phyloP scores from a whole-genome alignment of 2,888 invertebrate species.

The Trichopoda pennipes region DNA sequence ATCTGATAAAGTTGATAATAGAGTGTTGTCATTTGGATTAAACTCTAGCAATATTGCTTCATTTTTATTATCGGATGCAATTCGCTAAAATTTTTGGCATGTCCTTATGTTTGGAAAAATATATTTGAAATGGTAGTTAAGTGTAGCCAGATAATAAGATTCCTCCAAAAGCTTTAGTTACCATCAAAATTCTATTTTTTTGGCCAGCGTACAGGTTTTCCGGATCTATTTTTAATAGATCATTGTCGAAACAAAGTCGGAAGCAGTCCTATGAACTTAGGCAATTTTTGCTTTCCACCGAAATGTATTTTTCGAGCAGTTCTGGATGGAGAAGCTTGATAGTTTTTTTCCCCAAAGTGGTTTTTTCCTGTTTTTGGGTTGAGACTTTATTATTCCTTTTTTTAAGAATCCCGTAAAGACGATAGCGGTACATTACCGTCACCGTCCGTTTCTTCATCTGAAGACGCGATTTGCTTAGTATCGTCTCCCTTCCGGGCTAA shows the following conservation, averaged over 20 bases:
- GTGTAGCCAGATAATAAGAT: constrained; percentile 47
- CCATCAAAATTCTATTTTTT: constrained; percentile 20
- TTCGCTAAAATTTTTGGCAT: constrained; percentile 32
- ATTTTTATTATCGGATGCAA: constrained; percentile 41
- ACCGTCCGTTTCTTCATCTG: constrained; percentile 6
- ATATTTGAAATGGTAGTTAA: constrained; percentile 32
- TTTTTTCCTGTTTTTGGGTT: not conserved
- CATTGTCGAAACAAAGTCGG: too few species aligned
- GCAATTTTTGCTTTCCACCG: too few species aligned
- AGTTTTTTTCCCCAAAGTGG: too few species aligned
- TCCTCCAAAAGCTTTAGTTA: constrained; percentile 23
- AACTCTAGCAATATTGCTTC: constrained; percentile 44
- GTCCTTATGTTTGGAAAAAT: constrained; percentile 37
- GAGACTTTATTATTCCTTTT: too few species aligned
- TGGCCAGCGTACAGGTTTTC: not conserved
- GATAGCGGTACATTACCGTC: constrained; percentile 13
- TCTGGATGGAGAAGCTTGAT: too few species aligned
- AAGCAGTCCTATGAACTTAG: too few species aligned
- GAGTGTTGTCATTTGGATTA: constrained; percentile 36
- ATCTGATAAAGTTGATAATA: constrained; percentile 5
- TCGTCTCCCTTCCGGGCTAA: constrained; percentile 6
- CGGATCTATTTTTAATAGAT: too few species aligned
- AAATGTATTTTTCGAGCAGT: too few species aligned
- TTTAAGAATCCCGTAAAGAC: too few species aligned
- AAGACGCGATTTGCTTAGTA: not conserved